These are phyloP conservation scores for Hipparchia semele DNA, from an alignment of 2,888 invertebrate species.

Conservation along the genomic window DNA sequence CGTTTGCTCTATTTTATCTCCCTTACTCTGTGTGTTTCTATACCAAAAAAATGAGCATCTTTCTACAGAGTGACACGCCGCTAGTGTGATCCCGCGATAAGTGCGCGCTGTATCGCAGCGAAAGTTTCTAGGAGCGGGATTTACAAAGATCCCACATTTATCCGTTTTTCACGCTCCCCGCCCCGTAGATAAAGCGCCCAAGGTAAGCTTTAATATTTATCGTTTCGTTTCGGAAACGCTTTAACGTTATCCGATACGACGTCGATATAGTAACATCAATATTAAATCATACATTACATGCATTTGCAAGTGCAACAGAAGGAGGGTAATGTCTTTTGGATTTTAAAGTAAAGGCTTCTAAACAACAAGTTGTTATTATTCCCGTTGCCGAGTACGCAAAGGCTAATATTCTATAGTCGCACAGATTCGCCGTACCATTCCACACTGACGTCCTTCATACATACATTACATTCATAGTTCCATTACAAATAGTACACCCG, in stretches of 20 bases:
- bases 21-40: no score
- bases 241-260: conserved; percentile 1
- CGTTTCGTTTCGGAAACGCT: conserved; percentile 41
- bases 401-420: no score
- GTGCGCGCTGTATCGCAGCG: conserved; percentile 27
- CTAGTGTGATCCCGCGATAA: conserved; percentile 18
- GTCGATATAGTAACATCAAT: not conserved
- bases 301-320: no score
- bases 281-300: not conserved
- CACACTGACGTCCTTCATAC: no score
- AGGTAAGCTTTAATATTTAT: conserved; percentile 75
- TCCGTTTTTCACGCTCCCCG: conserved; percentile 70
- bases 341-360: no score
- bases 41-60: not conserved
- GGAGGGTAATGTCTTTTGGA: no score
- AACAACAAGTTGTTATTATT: no score
- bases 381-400: no score
- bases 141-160: conserved; percentile 64
- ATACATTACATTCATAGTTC: no score
- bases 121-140: conserved; percentile 51
- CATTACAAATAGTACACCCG: no score
- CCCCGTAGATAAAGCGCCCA: conserved; percentile 64
- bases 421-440: no score
- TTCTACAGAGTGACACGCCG: conserved; percentile 2
- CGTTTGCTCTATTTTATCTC: not conserved